Conservation (phyloP, 2,797 vertebrate species). For the Sebastes matsubarae region DNA sequence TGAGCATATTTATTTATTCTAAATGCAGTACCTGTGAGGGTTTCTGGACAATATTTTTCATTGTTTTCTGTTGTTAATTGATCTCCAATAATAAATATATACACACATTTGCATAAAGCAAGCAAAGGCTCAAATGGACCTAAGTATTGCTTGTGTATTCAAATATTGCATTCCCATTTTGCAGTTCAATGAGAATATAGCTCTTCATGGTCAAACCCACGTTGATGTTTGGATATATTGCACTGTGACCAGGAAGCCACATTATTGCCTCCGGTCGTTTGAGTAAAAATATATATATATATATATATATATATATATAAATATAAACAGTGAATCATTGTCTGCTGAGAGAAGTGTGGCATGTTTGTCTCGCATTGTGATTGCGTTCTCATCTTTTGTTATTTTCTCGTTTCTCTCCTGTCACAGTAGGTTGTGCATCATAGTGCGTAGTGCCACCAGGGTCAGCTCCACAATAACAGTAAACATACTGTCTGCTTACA, state of each 20-base stretch:
- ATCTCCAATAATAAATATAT: too few relatives aligned
- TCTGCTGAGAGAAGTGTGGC: slow-evolving; percentile 9
- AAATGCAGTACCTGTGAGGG: too few relatives aligned
- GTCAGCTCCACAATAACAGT: slow-evolving; percentile 14
- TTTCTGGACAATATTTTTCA: too few relatives aligned
- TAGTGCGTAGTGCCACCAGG: not conserved
- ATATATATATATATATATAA: not conserved
- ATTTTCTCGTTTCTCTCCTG: slow-evolving; percentile 1
- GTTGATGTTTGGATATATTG: slow-evolving; percentile 3
- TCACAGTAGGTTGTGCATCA: not conserved
- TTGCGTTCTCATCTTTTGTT: slow-evolving; percentile 1
- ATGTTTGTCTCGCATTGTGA: slow-evolving; percentile 6
- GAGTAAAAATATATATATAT: not conserved
- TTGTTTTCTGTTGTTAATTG: too few relatives aligned
- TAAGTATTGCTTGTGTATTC: not conserved
- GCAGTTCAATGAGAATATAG: not conserved
- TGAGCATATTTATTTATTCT: too few relatives aligned
- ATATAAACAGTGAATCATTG: not conserved
- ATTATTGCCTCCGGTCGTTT: not conserved
- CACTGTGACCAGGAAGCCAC: not conserved
- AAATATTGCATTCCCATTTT: not conserved
- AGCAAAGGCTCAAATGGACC: too few relatives aligned
- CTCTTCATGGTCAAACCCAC: not conserved
- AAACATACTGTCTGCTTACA: not conserved
- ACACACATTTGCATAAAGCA: too few relatives aligned